These are phyloP conservation scores for Andrena chrysosceles DNA, from an alignment of 2,888 invertebrate species.

Conservation along the genomic window DNA sequence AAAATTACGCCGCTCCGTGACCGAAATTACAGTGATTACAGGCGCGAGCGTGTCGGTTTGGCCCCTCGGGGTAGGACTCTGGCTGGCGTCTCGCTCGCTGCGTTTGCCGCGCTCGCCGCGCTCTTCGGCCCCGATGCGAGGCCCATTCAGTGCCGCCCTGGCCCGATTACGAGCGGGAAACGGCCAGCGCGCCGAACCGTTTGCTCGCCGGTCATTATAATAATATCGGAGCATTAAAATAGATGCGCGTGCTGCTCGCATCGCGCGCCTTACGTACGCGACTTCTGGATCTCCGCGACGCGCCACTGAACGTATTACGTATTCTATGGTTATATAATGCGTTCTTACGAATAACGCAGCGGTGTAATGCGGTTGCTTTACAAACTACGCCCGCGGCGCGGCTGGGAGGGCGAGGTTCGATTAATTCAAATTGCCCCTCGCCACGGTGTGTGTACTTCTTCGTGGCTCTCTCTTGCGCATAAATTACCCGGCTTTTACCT, in stretches of 20 bases:
- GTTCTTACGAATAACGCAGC: conserved; percentile 9
- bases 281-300: conserved; percentile 25
- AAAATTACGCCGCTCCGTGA: conserved; percentile 74
- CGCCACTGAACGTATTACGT: conserved; percentile 27
- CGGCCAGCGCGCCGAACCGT: conserved; percentile 64
- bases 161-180: conserved; percentile 75
- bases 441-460: not conserved
- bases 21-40: conserved; percentile 83
- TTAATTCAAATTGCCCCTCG: conserved; percentile 50
- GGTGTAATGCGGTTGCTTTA: conserved; percentile 42
- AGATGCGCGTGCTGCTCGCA: conserved; percentile 62
- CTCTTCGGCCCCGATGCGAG: conserved; percentile 51
- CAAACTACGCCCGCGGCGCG: conserved; percentile 40
- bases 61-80: conserved; percentile 70
- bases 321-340: conserved; percentile 48
- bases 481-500: conserved; percentile 15
- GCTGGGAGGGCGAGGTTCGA: conserved; percentile 38
- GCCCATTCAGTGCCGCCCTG: conserved; percentile 69
- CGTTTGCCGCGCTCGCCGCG: not conserved
- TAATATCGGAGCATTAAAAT: conserved; percentile 75
- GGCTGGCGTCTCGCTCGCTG: conserved; percentile 51
- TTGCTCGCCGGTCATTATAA: conserved; percentile 78
- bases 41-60: conserved; percentile 70
- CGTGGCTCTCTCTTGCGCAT: conserved; percentile 2
- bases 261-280: conserved; percentile 31